A percentile compares a stretch with the other conserved stretches of the same genome.
phyloP scores from a whole-genome alignment of 2,888 invertebrate species.

The Dendrolimus pini region DNA sequence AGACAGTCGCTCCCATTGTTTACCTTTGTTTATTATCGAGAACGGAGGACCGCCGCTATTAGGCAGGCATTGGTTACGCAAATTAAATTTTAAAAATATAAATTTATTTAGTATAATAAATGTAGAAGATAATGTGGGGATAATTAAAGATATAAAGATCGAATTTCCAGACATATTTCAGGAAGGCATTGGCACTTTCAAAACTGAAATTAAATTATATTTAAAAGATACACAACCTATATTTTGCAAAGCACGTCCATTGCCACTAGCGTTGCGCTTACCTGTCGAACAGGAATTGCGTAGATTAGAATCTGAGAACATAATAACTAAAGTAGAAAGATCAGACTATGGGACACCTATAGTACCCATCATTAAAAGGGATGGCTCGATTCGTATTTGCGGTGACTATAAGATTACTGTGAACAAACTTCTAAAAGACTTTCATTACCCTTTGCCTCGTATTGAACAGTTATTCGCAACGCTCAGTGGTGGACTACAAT shows the following conservation, averaged over 20 bases:
- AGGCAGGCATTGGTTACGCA: conserved; percentile 13
- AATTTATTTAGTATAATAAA: conserved; percentile 5
- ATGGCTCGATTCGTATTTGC: conserved; percentile 16
- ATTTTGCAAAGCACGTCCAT: conserved; percentile 10
- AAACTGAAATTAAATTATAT: conserved; percentile 9
- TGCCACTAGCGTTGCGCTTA: conserved; percentile 9
- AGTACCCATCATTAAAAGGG: conserved; percentile 18
- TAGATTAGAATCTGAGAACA: conserved; percentile 14
- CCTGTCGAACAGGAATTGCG: conserved; percentile 14
- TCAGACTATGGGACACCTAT: conserved; percentile 23
- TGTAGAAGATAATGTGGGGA: not conserved
- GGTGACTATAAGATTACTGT: conserved; percentile 21
- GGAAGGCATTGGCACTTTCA: conserved; percentile 11
- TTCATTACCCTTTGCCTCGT: conserved; percentile 18
- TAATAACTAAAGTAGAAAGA: conserved; percentile 16
- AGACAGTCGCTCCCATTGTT: not conserved
- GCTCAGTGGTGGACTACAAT: conserved; percentile 13
- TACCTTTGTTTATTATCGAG: conserved; percentile 11
- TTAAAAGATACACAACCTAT: conserved; percentile 10
- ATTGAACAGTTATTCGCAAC: conserved; percentile 20
- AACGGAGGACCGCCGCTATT: conserved; percentile 10
- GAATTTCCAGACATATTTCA: conserved; percentile 15
- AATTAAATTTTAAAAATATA: conserved; percentile 12
- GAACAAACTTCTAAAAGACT: conserved; percentile 17
- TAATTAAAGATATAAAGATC: conserved; percentile 1